Evolutionary conservation across 1,140 invertebrate species (phyloP).

Genomic region (Meloidogyne hapla): DNA sequence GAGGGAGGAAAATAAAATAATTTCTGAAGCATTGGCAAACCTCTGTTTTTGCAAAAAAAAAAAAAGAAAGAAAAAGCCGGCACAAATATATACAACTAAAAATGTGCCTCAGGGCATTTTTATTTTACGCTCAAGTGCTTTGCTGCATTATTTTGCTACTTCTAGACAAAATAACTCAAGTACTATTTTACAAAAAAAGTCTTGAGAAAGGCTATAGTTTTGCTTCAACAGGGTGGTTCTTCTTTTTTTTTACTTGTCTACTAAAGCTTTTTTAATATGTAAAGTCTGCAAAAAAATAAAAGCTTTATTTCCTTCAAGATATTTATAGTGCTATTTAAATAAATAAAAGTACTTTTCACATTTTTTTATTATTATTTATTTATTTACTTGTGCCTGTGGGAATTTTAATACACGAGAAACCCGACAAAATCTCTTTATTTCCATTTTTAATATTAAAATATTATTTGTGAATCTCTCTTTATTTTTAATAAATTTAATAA

Average conservation of each 20-base stretch:
- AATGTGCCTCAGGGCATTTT: background rate
- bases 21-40: too few relatives aligned
- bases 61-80: background rate
- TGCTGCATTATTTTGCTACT: background rate
- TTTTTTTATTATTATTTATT: background rate
- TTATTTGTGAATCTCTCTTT: background rate
- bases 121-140: background rate
- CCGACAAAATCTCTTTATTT: background rate
- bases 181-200: background rate
- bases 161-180: background rate
- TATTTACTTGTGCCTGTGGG: background rate
- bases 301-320: background rate
- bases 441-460: background rate
- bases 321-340: background rate
- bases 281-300: background rate
- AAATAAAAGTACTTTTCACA: background rate
- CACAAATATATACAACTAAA: background rate
- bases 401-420: background rate
- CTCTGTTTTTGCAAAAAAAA: background rate
- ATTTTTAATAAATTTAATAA: too few relatives aligned
- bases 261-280: background rate
- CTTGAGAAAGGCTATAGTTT: background rate
- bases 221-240: slow-evolving; percentile 4
- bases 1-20: background rate
- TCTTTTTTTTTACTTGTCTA: background rate